Conservation (phyloP, 2,888 invertebrate genomes). For the Drosophila mimetica region DNA sequence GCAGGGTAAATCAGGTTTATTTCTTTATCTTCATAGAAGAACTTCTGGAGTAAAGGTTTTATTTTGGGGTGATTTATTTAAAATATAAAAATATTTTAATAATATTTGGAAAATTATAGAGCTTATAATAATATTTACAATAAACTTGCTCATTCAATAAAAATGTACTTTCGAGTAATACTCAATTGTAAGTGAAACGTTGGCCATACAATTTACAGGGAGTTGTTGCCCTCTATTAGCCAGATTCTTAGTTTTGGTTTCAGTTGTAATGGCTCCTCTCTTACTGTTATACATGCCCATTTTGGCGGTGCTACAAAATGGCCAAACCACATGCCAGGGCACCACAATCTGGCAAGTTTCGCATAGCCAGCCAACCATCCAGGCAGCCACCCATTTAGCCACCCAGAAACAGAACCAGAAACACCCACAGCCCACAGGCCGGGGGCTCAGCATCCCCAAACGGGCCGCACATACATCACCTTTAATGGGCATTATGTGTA, state of each 20-base stretch:
- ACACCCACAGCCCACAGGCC: background rate
- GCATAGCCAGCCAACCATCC: slow-evolving; percentile 11
- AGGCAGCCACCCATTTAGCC: background rate
- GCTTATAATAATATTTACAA: too few species aligned
- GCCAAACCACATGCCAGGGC: slow-evolving; percentile 1
- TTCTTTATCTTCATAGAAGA: too few species aligned
- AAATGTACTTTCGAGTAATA: too few species aligned
- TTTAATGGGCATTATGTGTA: slow-evolving; percentile 73
- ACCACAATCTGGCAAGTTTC: slow-evolving; percentile 22
- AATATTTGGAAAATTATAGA: too few species aligned
- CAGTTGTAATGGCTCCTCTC: background rate
- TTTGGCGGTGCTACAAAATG: background rate
- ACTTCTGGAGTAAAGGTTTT: too few species aligned
- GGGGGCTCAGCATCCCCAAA: slow-evolving; percentile 27
- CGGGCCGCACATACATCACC: slow-evolving; percentile 58
- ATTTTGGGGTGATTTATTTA: too few species aligned
- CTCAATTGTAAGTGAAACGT: too few species aligned
- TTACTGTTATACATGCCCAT: slow-evolving; percentile 4
- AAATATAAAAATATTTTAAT: too few species aligned
- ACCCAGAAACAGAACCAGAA: too few species aligned
- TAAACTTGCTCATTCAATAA: too few species aligned
- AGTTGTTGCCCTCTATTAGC: background rate
- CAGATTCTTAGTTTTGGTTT: slow-evolving; percentile 4
- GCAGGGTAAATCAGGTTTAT: background rate
- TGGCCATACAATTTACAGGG: background rate